Percentiles rank a stretch among this genome's conserved stretches.
phyloP scores from a whole-genome alignment of 2,113 vertebrate species.

The Platichthys stellatus region DNA sequence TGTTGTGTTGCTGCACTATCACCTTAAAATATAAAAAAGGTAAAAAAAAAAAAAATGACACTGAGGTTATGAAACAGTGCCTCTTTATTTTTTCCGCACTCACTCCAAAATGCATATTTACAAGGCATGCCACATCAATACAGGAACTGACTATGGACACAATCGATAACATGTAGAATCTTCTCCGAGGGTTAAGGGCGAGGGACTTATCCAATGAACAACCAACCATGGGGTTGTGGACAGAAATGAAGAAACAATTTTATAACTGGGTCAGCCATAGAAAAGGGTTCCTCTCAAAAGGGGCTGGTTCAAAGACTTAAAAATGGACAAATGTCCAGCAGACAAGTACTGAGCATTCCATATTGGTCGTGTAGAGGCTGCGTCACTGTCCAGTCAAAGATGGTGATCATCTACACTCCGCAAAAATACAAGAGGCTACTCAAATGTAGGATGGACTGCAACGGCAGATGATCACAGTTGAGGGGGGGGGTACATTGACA shows the following conservation, averaged over 20 bases:
- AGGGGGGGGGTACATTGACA: conserved; percentile 25
- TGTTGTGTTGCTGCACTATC: not conserved
- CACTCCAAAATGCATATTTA: conserved; percentile 88
- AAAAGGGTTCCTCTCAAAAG: conserved; percentile 62
- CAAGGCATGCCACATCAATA: conserved; percentile 88
- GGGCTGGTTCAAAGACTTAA: conserved; percentile 60
- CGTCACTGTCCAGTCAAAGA: conserved; percentile 18
- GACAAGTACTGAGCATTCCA: conserved; percentile 21
- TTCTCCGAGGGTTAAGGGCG: conserved; percentile 64
- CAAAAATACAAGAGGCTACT: conserved; percentile 29
- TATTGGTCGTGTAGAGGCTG: conserved; percentile 13
- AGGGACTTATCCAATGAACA: conserved; percentile 49
- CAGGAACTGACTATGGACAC: conserved; percentile 82
- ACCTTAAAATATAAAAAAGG: not conserved
- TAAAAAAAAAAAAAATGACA: conserved; percentile 35
- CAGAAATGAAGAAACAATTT: conserved; percentile 61
- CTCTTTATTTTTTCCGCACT: conserved; percentile 84
- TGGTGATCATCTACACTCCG: conserved; percentile 26
- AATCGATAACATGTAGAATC: conserved; percentile 79
- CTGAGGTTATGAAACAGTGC: conserved; percentile 82
- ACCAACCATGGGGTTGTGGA: conserved; percentile 48
- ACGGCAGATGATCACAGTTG: conserved; percentile 27
- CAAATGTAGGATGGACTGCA: conserved; percentile 42
- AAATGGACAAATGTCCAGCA: conserved; percentile 57
- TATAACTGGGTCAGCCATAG: conserved; percentile 61